Conservation (phyloP, 2,888 invertebrate species). For the Cephus pulcher region DNA sequence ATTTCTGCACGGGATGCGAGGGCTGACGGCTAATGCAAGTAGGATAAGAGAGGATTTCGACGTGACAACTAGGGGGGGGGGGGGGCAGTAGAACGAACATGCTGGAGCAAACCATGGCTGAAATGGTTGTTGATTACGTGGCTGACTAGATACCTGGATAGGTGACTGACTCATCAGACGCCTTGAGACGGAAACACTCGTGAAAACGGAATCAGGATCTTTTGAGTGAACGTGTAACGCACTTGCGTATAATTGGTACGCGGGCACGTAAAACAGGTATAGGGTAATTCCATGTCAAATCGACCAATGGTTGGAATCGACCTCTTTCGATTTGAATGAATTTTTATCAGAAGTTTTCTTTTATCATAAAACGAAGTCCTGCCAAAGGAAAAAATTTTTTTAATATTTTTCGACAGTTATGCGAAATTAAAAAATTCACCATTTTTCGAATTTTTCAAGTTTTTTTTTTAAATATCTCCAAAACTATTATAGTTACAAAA, state of each 20-base stretch:
- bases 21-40: not conserved
- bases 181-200: not conserved
- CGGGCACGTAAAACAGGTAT: constrained; percentile 4
- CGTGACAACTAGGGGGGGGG: not conserved
- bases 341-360: too few relatives aligned
- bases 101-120: not conserved
- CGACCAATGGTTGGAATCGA: too few relatives aligned
- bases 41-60: not conserved
- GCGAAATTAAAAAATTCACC: too few relatives aligned
- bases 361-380: too few relatives aligned
- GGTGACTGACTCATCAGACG: not conserved
- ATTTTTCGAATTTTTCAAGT: too few relatives aligned
- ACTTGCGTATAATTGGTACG: not conserved
- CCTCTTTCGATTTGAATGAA: too few relatives aligned
- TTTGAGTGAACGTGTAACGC: not conserved
- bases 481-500: too few relatives aligned
- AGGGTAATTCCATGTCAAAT: too few relatives aligned
- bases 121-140: not conserved
- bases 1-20: not conserved
- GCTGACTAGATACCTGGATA: not conserved
- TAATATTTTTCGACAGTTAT: too few relatives aligned
- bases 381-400: too few relatives aligned
- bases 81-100: not conserved
- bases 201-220: not conserved
- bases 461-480: too few relatives aligned